These are phyloP conservation scores for Eucriotettix oculatus DNA, from an alignment of 2,888 invertebrate genomes.

Conservation along the genomic window DNA sequence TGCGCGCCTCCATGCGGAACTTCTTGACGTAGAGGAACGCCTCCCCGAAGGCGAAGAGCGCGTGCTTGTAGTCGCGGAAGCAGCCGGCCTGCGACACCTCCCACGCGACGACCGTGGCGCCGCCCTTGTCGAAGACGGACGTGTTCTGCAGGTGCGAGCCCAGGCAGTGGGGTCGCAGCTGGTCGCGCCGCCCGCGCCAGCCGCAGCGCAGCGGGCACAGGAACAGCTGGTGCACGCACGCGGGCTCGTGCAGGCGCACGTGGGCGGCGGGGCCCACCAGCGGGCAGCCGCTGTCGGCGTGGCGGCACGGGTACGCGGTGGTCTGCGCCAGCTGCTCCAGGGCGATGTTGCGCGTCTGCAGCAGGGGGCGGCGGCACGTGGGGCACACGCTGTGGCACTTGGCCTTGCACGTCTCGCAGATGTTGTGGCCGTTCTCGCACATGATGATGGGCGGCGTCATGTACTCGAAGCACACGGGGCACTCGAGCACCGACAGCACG, in stretches of 20 bases:
- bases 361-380: conserved; percentile 33
- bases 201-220: background rate
- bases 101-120: background rate
- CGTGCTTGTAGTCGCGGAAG: conserved; percentile 2
- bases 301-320: background rate
- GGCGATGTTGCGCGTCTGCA: conserved; percentile 32
- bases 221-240: background rate
- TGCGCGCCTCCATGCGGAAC: conserved; percentile 2
- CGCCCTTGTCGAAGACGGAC: background rate
- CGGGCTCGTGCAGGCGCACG: background rate
- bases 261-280: background rate
- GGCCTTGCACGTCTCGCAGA: conserved; percentile 37
- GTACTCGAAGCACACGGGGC: conserved; percentile 45
- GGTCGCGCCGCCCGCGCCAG: background rate
- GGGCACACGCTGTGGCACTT: conserved; percentile 36
- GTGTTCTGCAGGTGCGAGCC: background rate
- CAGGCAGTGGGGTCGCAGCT: background rate
- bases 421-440: conserved; percentile 44
- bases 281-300: background rate
- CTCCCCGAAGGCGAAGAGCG: conserved; percentile 2
- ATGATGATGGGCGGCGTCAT: conserved; percentile 42
- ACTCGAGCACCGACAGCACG: conserved; percentile 35
- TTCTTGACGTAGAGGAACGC: conserved; percentile 5
- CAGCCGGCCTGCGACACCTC: background rate
- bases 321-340: conserved; percentile 24